Evolutionary conservation across 2,797 vertebrate genomes (phyloP).

Genomic region (Muraenolepis orangiensis): DNA sequence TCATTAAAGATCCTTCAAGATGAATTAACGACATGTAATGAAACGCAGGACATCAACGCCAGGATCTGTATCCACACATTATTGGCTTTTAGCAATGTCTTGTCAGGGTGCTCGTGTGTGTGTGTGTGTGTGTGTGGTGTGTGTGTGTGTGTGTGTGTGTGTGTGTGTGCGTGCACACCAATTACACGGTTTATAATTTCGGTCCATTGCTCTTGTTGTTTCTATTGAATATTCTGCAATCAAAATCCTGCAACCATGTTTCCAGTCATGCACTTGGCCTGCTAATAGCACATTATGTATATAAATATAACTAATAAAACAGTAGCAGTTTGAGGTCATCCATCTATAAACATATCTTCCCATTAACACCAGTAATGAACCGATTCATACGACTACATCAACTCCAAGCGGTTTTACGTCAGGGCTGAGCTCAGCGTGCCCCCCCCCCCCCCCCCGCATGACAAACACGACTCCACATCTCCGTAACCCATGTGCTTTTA

Average conservation of each 20-base stretch:
- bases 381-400: neutral
- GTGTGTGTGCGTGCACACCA: neutral
- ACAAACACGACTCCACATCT: slow-evolving; percentile 10
- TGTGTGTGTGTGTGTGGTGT: neutral
- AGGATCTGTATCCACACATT: neutral
- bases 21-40: neutral
- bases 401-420: neutral
- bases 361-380: neutral
- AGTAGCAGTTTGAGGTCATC: neutral
- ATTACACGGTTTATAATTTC: neutral
- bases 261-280: neutral
- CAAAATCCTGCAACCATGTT: neutral
- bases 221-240: neutral
- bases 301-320: neutral
- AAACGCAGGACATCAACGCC: neutral
- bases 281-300: neutral
- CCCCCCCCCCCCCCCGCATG: no score
- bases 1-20: neutral
- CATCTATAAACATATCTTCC: neutral
- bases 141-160: neutral
- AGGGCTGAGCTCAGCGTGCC: no score
- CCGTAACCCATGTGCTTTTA: slow-evolving; percentile 81
- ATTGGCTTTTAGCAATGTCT: neutral
- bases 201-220: neutral
- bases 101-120: no score